These are phyloP conservation scores for Cyrtodaria siliqua DNA, from an alignment of 2,888 invertebrate genomes.

Conservation along the genomic window DNA sequence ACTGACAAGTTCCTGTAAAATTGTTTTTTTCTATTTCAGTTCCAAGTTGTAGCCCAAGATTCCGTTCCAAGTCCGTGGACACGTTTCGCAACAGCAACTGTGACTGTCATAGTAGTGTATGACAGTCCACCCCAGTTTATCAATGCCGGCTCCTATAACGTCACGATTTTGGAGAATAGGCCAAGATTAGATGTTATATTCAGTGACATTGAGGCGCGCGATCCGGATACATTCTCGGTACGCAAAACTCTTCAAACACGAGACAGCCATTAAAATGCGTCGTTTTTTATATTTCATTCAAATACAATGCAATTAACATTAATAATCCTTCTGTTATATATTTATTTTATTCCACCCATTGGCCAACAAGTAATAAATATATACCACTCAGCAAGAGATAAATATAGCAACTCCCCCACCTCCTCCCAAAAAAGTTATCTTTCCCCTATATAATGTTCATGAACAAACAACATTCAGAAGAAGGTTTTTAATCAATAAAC, in stretches of 20 bases:
- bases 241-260: conserved; percentile 7
- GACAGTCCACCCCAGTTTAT: conserved; percentile 69
- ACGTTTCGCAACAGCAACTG: conserved; percentile 46
- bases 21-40: conserved; percentile 59
- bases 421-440: no score
- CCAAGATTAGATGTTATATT: conserved; percentile 54
- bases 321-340: no score
- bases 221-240: conserved; percentile 50
- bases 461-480: no score
- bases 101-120: conserved; percentile 68
- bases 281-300: no score
- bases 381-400: no score
- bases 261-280: neutral
- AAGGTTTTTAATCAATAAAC: no score
- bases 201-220: conserved; percentile 32
- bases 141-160: conserved; percentile 63
- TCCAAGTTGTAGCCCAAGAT: conserved; percentile 79
- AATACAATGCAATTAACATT: no score
- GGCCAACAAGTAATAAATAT: no score
- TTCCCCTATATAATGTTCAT: no score
- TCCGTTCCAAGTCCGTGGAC: conserved; percentile 70
- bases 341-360: no score
- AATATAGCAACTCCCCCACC: no score
- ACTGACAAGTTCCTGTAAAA: neutral
- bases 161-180: conserved; percentile 69